Evolutionary conservation across 2,888 invertebrate species (phyloP).

Genomic region (Eugnorisma glareosa): DNA sequence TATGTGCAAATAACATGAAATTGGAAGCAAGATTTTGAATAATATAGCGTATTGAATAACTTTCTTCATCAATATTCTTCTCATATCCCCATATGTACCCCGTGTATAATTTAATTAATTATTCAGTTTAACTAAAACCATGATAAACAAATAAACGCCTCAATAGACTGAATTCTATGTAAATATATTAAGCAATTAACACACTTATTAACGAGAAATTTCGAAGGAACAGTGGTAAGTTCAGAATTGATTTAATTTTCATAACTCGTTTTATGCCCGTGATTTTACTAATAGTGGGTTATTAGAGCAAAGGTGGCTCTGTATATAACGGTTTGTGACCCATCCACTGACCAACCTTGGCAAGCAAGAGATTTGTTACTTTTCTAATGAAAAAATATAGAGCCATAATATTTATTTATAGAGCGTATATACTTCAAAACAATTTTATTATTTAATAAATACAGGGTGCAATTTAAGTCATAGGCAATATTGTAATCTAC

Average conservation of each 20-base stretch:
- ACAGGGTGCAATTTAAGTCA: no score
- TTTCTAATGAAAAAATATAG: no score
- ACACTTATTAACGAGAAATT: slow-evolving; percentile 11
- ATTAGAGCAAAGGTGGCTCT: background rate
- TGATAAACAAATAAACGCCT: background rate
- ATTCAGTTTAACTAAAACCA: slow-evolving; percentile 12
- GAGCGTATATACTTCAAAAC: background rate
- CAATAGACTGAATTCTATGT: slow-evolving; percentile 5
- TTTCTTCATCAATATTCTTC: background rate
- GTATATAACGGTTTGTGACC: background rate
- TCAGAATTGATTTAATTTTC: slow-evolving; percentile 8
- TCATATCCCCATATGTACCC: background rate
- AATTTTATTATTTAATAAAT: background rate
- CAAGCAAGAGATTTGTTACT: background rate
- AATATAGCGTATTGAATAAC: background rate
- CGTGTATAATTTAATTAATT: background rate
- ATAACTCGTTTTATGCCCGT: background rate
- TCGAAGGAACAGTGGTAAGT: background rate
- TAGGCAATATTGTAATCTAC: no score
- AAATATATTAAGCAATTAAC: slow-evolving; percentile 33
- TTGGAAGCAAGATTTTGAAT: background rate
- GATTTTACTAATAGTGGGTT: background rate
- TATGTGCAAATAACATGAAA: background rate
- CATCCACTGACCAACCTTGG: background rate
- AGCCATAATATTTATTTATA: background rate